Base-by-base conservation (phyloP, 2,888 invertebrate genomes). In the Phrixothrix hirtus region DNA sequence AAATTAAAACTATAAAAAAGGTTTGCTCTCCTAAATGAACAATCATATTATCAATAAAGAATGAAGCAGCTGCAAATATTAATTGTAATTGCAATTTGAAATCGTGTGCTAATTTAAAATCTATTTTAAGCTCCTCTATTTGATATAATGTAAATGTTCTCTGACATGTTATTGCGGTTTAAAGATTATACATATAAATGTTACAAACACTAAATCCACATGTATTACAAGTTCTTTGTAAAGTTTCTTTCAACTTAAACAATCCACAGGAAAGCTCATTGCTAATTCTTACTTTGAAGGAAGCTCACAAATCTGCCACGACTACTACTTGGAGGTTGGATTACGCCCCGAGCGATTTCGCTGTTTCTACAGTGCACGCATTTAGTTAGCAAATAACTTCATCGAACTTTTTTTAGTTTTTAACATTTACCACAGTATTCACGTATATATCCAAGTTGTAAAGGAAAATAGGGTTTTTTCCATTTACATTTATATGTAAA, bases 381-480 rank as follows among this genome's bases (percentile, higher is more conserved):
- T 29, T 46, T 46, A 37, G 37, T 46, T 37, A 31, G 12, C 13
- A 30, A 38, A 38, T 46, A 46, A 46, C 46, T 46, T 38, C 35
- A 36, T 30, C 38, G 31, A 13, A 27, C 17, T 16, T 7, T 25
- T 46, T 38, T 30, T 29, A 31, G 31, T 38, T 31, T 13, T 16
- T 38, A 36, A 21, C 14, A 14, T 37, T 36, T 45, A 43, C 58
- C 7, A 21, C 21, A 5, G 3, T 21, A 21, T 21, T 5, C 7
- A 21, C 7, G 4, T 7, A 7, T n/a, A 7, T 21, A 21, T 21
- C 7, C 7, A 5, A 21, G 21, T 21, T 21, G 7, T 5, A 21
- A 21, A 5, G n/a, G n/a, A n/a, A n/a, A n/a, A n/a, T n/a, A n/a
- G n/a, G n/a, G n/a, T n/a, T n/a, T n/a, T n/a, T n/a, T n/a, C n/a